Evolutionary conservation across 2,797 vertebrate species (phyloP), one percentile per base, ranked within the genome.

Genomic region (Lacerta bilineata): DNA sequence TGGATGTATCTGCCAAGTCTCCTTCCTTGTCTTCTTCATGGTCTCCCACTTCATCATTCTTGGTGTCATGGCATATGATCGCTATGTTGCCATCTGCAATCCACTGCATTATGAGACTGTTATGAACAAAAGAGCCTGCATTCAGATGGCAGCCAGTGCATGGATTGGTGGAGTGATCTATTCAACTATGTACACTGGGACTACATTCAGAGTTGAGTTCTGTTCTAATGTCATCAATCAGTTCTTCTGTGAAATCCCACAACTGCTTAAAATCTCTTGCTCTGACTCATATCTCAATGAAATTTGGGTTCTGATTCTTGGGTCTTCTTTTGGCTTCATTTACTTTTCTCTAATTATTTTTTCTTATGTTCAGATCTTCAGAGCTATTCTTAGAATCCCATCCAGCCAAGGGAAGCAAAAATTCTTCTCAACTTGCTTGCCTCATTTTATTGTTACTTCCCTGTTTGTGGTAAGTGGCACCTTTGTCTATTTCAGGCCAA

Each of bases 281-380:
- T 55, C 13, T 55, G 50, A 15, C 13, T 55, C 50, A 15, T 55
- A 55, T 55, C 50, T 55, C 50, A 55, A 4, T 15, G 50, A 55
- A 55, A 15, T 55, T 55, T 55, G 50, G 50, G 50, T 55, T 55
- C 50, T 55, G 50, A 55, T 55, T 55, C 4, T 55, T 15, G 50
- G 71, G 18, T 23, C 36, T 29, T 18, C 10, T 74, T 61, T 85
- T 41, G 50, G 50, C 50, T 85, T 85, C 11, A 2, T 61, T 17
- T 59, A 61, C 18, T 74, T 61, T 61, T 2, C 8, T 59, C 13
- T n/a, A 9, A 50, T 75, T 27, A 4, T 43, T 17, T 61, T 75
- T 39, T 85, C 83, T 61, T 85, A 85, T 61, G 7, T 85, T 72
- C 33, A 39, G 69, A 85, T 85, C 33, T 61, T 85, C 8, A 61